phyloP scores from a whole-genome alignment of 2,113 vertebrate species.

The Xenotilapia leptura region DNA sequence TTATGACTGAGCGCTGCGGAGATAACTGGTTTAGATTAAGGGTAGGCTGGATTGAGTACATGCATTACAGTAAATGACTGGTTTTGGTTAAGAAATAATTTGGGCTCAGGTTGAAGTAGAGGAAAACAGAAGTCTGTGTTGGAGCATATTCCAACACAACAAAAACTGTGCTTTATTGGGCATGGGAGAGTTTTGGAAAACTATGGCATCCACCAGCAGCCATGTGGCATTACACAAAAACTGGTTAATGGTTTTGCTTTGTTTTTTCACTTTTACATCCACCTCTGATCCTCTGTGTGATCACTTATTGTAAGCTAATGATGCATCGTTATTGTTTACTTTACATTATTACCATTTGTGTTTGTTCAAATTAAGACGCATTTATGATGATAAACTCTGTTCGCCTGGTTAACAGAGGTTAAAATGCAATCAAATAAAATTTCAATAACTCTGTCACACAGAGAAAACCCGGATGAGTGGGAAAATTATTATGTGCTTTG shows the following conservation, averaged over 20 bases:
- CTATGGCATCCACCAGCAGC: neutral
- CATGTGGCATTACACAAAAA: neutral
- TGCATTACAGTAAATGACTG: neutral
- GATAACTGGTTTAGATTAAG: neutral
- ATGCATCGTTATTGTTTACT: neutral
- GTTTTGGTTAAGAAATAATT: neutral
- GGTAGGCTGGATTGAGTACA: neutral
- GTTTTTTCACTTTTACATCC: neutral
- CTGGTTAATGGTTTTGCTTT: neutral
- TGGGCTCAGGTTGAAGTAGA: neutral
- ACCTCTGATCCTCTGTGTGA: neutral
- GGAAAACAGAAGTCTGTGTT: neutral
- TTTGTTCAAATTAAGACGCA: neutral
- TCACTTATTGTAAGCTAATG: neutral
- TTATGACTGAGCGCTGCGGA: neutral
- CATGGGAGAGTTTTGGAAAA: neutral
- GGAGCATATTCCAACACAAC: neutral
- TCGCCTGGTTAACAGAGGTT: neutral
- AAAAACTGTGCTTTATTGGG: neutral
- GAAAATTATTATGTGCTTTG: neutral
- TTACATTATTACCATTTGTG: neutral
- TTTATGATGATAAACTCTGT: neutral
- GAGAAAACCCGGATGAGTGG: neutral
- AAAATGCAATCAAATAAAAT: neutral
- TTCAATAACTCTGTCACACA: neutral